A percentile compares a stretch with the other conserved stretches of the same genome.
Evolutionary conservation across 2,888 invertebrate species (phyloP).

Genomic region (Drosophila cognata): DNA sequence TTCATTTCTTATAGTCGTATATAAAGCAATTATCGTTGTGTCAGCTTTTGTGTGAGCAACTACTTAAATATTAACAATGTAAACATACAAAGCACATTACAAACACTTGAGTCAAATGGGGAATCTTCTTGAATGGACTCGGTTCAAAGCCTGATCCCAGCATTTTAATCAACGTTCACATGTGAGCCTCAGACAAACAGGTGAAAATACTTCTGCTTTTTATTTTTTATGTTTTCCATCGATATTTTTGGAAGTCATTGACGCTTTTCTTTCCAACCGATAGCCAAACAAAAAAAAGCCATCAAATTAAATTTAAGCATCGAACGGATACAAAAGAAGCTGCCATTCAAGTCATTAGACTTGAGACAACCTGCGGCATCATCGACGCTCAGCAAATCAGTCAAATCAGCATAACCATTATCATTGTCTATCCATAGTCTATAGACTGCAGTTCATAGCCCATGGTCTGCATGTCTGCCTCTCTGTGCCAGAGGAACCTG

Average conservation of each 20-base stretch:
- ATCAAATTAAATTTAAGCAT: constrained; percentile 60
- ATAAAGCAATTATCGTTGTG: not conserved
- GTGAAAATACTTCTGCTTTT: constrained; percentile 61
- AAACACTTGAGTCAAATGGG: constrained; percentile 16
- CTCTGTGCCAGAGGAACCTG: constrained; percentile 37
- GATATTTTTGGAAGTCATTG: constrained; percentile 42
- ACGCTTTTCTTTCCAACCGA: constrained; percentile 51
- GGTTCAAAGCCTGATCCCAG: not conserved
- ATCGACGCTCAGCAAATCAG: constrained; percentile 42
- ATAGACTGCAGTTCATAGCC: constrained; percentile 1
- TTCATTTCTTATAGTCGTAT: not conserved
- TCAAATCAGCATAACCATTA: constrained; percentile 62
- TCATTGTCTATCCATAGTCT: constrained; percentile 35
- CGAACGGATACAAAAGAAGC: constrained; percentile 56
- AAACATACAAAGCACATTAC: constrained; percentile 4
- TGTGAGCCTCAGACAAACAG: constrained; percentile 41
- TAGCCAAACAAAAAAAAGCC: constrained; percentile 61
- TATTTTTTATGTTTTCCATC: constrained; percentile 26
- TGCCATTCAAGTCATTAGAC: constrained; percentile 57
- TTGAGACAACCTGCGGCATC: constrained; percentile 51
- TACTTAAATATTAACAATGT: not conserved
- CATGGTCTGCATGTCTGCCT: not conserved
- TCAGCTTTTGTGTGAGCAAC: constrained; percentile 3
- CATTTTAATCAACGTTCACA: constrained; percentile 27
- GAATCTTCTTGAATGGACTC: constrained; percentile 20